Base-by-base conservation (phyloP, 2,797 vertebrate species). In the Micromesistius poutassou region DNA sequence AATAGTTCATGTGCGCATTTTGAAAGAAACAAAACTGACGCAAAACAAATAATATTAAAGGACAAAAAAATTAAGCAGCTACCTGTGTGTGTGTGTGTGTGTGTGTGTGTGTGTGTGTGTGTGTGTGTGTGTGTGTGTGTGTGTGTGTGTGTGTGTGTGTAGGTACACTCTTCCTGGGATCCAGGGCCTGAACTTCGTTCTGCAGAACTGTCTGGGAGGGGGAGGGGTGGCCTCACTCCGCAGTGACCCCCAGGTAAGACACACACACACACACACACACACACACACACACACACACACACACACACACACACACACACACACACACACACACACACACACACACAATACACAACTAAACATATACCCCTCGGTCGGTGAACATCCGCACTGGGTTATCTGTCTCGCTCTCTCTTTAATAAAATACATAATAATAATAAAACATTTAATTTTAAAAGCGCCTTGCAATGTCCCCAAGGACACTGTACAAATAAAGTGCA, bases 131-230 rank as follows among this genome's bases (percentile, higher is more conserved):
- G 73, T 62, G 73, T 75, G 72, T 55, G 62, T 66, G 46, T 70
- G 75, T 35, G 71, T 68, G 30, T 74, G 72, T 55, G 30, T 78
- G 66, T 36, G n/a, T 80, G 50, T 66, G 36, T 79, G 36, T 71
- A 97, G 96, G 74, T 97, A 94, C 0, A 94, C 95, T 75, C 90
- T 98, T 76, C 95, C 96, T 4, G 95, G 95, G 82, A 94, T 94
- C 87, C 79, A 94, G 74, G 94, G 90, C 72, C 92, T 98, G 84
- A 97, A 96, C 87, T 97, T 97, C 13, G 88, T 97, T 81, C 91
- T 97, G 84, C 94, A 88, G 87, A 94, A 92, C 80, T 94, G 93
- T 1, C 93, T 97, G 70, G 95, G 96, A 50, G 95, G 95, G 73
- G 94, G 96, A 86, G 95, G 96, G 30, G 85, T 94, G 80, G 94